Conservation (phyloP, 2,113 vertebrate species). For the Siphamia tubifer region DNA sequence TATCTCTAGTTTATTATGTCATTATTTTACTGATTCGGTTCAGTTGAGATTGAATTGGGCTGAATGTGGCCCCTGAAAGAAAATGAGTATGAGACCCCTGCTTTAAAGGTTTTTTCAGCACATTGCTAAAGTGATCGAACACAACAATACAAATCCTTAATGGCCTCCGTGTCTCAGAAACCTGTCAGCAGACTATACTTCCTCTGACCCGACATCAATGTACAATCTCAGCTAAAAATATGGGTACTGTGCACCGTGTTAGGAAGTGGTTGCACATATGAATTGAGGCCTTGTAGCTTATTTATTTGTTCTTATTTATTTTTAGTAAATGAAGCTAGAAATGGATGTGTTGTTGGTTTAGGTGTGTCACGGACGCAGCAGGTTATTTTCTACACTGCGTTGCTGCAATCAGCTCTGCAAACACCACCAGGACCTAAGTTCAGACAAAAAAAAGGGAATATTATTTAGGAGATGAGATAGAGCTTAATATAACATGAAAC, state of each 20-base stretch:
- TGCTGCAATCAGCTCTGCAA: conserved; percentile 49
- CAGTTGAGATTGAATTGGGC: too few relatives aligned
- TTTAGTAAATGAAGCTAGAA: conserved; percentile 58
- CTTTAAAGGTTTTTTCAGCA: background rate
- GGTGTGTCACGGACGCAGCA: conserved; percentile 38
- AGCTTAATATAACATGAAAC: background rate
- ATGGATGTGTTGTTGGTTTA: conserved; percentile 60
- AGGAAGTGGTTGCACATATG: conserved; percentile 51
- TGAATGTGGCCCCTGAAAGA: too few relatives aligned
- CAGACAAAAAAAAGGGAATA: background rate
- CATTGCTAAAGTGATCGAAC: background rate
- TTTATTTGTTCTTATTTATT: conserved; percentile 75
- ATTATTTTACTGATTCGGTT: too few relatives aligned
- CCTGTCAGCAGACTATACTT: conserved; percentile 6
- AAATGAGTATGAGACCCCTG: too few relatives aligned
- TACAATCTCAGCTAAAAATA: conserved; percentile 60
- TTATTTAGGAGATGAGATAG: background rate
- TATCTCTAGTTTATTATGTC: too few relatives aligned
- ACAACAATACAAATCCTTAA: background rate
- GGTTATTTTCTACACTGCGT: conserved; percentile 56
- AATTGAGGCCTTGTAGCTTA: conserved; percentile 57
- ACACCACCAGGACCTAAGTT: conserved; percentile 17
- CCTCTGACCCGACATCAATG: background rate
- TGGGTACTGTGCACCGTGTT: conserved; percentile 32
- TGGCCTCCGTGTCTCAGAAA: conserved; percentile 1